Evolutionary conservation across 2,888 invertebrate genomes (phyloP).

Genomic region (Tetropium fuscum): DNA sequence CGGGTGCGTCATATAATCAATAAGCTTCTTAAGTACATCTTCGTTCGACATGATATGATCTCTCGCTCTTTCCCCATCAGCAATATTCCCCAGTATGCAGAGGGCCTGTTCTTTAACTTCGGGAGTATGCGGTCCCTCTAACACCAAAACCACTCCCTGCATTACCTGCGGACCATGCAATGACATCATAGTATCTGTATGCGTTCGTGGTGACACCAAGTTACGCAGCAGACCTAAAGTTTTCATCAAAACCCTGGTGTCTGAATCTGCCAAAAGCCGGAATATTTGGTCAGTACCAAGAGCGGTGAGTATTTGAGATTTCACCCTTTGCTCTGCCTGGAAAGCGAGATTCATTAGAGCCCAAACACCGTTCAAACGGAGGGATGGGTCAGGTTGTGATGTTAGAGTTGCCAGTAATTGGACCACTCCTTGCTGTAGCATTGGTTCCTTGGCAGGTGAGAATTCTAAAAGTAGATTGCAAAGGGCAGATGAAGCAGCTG

Average conservation of each 20-base stretch:
- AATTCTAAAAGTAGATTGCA: constrained; percentile 95
- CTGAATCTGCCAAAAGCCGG: constrained; percentile 87
- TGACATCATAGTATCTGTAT: constrained; percentile 92
- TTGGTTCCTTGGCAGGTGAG: constrained; percentile 94
- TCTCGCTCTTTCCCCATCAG: constrained; percentile 89
- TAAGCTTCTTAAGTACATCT: constrained; percentile 88
- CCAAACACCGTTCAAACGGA: constrained; percentile 94
- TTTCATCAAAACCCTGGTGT: constrained; percentile 91
- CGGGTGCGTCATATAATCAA: constrained; percentile 87
- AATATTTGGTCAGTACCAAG: constrained; percentile 93
- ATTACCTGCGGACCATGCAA: constrained; percentile 68
- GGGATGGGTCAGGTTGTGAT: constrained; percentile 81
- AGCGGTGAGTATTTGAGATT: constrained; percentile 85
- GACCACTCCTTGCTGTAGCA: constrained; percentile 89
- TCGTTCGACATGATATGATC: constrained; percentile 95
- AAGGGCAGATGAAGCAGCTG: constrained; percentile 90
- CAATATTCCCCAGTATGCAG: constrained; percentile 93
- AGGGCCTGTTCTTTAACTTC: constrained; percentile 95
- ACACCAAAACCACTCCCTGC: constrained; percentile 79
- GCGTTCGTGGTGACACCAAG: constrained; percentile 85
- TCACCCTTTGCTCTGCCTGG: constrained; percentile 87
- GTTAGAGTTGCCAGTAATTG: constrained; percentile 87
- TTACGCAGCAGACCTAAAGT: constrained; percentile 90
- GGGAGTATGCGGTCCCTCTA: constrained; percentile 85
- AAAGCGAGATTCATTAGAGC: constrained; percentile 67